Base-by-base conservation (phyloP, 2,113 vertebrate genomes). In the Miniopterus natalensis region DNA sequence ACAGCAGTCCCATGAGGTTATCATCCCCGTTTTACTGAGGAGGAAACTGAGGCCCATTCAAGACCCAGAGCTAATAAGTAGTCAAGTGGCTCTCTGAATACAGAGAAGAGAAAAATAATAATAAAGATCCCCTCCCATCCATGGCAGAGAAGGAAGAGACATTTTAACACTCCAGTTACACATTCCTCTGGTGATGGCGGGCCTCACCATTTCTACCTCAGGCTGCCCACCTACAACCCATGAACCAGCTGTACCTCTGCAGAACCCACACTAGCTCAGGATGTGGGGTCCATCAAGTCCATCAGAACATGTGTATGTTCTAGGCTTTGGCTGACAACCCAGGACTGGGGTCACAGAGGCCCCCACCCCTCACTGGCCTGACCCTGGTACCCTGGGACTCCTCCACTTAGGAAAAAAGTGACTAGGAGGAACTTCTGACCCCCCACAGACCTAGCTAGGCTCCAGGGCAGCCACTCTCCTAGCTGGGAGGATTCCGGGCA, bases 11-110 rank as follows among this genome's bases (percentile, higher is more conserved):
- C 75, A 88, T n/a, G 23, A 88, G 53, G 53, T 65, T 79, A 63
- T 51, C 15, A 20, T 70, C 13, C 74, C 57, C 53, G 77, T 89
- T 93, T 84, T 70, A 77, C 59, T 89, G 70, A 93, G 59, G 79
- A 89, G 36, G 65, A 71, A 92, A 78, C 86, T 88, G 78, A 97
- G 78, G 53, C 49, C 92, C 73, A 68, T 29, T 77, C 27, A 59
- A 53, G 51, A 31, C 18, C 5, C 51, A 92, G 66, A 78, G 47
- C 53, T 79, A 55, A 15, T 70, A 95, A 86, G 74, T 73, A 68
- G n/a, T n/a, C 65, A 66, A 71, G 13, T 27, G 27, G 42, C 36
- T 81, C n/a, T 92, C 85, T 61, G n/a, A 63, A 68, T 2, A 17
- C 45, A 77, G 49, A 93, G 61, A 65, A 36, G 20, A 84, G 14